phyloP scores from a whole-genome alignment of 2,797 vertebrate genomes.

The Leptoclinus maculatus region DNA sequence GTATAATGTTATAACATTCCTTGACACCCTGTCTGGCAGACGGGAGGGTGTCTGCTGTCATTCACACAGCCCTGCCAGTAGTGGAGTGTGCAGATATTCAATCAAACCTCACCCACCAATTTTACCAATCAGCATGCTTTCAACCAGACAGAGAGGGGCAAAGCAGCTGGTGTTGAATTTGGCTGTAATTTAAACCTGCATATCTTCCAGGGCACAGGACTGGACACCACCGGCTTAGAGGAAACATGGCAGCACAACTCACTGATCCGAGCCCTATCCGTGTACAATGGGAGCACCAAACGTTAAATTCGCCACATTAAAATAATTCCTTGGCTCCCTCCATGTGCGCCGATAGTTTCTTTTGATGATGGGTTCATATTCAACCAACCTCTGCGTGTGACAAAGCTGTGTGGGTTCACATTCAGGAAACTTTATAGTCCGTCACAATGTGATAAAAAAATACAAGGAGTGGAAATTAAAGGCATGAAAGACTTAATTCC shows the following conservation, averaged over 20 bases:
- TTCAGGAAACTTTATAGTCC: slow-evolving; percentile 11
- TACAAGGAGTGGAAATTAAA: slow-evolving; percentile 13
- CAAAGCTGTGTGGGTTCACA: slow-evolving; percentile 35
- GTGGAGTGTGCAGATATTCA: slow-evolving; percentile 50
- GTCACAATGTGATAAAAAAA: slow-evolving; percentile 8
- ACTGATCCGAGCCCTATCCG: slow-evolving; percentile 35
- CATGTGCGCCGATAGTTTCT: neutral
- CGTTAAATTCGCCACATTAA: slow-evolving; percentile 41
- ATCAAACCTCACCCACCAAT: slow-evolving; percentile 62
- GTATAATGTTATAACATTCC: slow-evolving; percentile 35
- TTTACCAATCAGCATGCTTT: slow-evolving; percentile 64
- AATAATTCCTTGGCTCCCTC: slow-evolving; percentile 43
- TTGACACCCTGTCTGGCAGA: slow-evolving; percentile 35
- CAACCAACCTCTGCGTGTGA: slow-evolving; percentile 7
- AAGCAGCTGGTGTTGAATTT: slow-evolving; percentile 57
- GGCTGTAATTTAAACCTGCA: slow-evolving; percentile 41
- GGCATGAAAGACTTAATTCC: neutral
- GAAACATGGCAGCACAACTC: slow-evolving; percentile 38
- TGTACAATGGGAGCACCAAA: slow-evolving; percentile 29
- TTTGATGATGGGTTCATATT: slow-evolving; percentile 35
- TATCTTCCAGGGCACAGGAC: slow-evolving; percentile 53
- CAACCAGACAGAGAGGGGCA: slow-evolving; percentile 48
- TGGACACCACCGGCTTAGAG: slow-evolving; percentile 35
- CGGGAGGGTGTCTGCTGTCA: slow-evolving; percentile 32
- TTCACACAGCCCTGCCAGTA: slow-evolving; percentile 42